Base-by-base conservation (phyloP, 2,797 vertebrate species). In the Tokudaia tokunoshimensis region DNA sequence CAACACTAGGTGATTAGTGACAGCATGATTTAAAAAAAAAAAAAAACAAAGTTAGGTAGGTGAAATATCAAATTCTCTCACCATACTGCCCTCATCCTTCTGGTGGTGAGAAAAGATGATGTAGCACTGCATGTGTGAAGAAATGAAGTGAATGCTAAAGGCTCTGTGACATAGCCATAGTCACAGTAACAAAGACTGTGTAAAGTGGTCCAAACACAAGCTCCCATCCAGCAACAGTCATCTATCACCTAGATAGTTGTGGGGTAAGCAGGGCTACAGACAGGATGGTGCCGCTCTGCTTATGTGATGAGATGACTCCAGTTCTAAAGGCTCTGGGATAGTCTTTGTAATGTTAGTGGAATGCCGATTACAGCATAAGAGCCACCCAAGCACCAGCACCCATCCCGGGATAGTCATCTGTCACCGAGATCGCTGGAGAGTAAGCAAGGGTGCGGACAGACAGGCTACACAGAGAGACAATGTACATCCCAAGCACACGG, bases 151-250 rank as follows among this genome's bases (percentile, higher is more conserved):
- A 37, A 1, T 20, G 8, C 37, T 83, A 37, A 37, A 44, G 81
- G 37, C 57, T 31, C 10, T 44, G 37, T 44, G 57, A 83, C 6
- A 11, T 19, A 19, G 57, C 5, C 4, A 9, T 44, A 2, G 37
- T 63, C 24, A 11, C 3, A 44, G 6, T 41, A 6, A 44, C 0
- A 3, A 19, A 41, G 47, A 5, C 31, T 34, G 29, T 10, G 0
- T 22, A 24, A 31, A 26, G 24, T 4, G 2, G 2, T 67, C 20
- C 4, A 8, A 55, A 34, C 47, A 26, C 34, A 70, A 72, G 13
- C 13, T 1, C 44, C 11, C 29, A 6, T 31, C 2, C 7, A 52
- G 41, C 41, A 12, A 8, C 1, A 52, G 34, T 63, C 55, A 85
- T 50, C 9, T 1, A 4, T 55, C 31, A 55, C 13, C 22, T 2